Evolutionary conservation across 2,888 invertebrate species (phyloP), one percentile per base, ranked within the genome.

Genomic region (Sinhomidia bicolor): DNA sequence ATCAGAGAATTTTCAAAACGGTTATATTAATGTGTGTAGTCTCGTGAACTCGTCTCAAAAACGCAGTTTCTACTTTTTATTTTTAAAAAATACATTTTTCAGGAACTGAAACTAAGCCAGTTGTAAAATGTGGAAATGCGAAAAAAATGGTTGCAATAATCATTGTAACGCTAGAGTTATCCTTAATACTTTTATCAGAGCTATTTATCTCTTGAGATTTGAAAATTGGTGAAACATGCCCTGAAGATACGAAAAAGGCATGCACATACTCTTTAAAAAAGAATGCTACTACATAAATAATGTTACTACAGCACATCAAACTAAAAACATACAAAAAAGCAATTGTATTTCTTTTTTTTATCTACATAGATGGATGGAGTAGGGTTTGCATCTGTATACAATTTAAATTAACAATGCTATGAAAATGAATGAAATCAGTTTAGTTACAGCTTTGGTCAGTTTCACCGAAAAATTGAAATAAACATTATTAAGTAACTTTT

Each of bases 401-500:
- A 65, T 3, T 9, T 12, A 12, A 9, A 44, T 44, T 44, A 62
- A 62, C 26, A 26, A 26, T 62, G 14, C 29, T 26, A 62, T 26
- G 29, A 62, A 9, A 41, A 36, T 79, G 51, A 65, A 68, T 68
- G 51, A 82, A 82, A 12, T 17, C 12, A 17, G 10, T 51, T 83
- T 83, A 54, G 71, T 20, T 62, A 74, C 76, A 47, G 60, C 84
- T 84, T 44, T 84, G 84, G 84, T 84, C 60, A 84, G 84, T 84
- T 84, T 84, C 84, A 84, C 84, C 84, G 84, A 62, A 76, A 84
- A 84, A 84, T 71, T 80, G 80, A 62, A 44, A 68, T 20, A 57
- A 23, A 29, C 32, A 12, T 41, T 80, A 20, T 29, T 12, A 79
- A 36, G 57, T 36, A n/a, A 60, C 14, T 36, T 36, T 26, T 44